Percentiles rank a stretch among this genome's conserved stretches.
These are phyloP conservation scores for Hucho hucho DNA, from an alignment of 2,113 vertebrate species.

Conservation along the genomic window DNA sequence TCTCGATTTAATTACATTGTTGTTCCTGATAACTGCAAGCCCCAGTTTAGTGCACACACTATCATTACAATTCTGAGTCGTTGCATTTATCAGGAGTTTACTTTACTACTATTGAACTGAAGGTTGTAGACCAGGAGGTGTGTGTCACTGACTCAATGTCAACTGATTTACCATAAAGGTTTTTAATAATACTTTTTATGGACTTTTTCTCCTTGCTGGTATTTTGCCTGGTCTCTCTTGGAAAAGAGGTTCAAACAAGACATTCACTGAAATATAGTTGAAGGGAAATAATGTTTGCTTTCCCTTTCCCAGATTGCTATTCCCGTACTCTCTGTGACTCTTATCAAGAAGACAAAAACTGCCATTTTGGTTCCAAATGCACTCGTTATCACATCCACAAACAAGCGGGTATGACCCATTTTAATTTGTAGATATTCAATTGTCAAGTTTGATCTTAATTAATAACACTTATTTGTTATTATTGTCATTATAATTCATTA, in stretches of 20 bases:
- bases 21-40: too few relatives aligned
- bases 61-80: too few relatives aligned
- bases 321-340: constrained; percentile 82
- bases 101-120: too few relatives aligned
- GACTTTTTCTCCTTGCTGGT: too few relatives aligned
- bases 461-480: too few relatives aligned
- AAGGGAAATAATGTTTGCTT: not conserved
- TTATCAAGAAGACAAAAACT: constrained; percentile 93
- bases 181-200: not conserved
- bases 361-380: constrained; percentile 92
- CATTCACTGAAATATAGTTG: not conserved
- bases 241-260: too few relatives aligned
- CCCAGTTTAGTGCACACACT: too few relatives aligned
- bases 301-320: constrained; percentile 82
- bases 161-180: not conserved
- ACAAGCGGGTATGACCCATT: constrained; percentile 76
- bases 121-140: too few relatives aligned
- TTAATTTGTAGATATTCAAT: not conserved
- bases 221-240: too few relatives aligned
- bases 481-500: not conserved
- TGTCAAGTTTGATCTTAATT: too few relatives aligned
- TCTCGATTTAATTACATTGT: not conserved
- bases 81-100: too few relatives aligned
- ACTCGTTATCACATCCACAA: constrained; percentile 81
- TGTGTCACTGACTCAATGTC: not conserved